Evolutionary conservation across 2,888 invertebrate genomes (phyloP).

Genomic region (Quadroppia sp.): DNA sequence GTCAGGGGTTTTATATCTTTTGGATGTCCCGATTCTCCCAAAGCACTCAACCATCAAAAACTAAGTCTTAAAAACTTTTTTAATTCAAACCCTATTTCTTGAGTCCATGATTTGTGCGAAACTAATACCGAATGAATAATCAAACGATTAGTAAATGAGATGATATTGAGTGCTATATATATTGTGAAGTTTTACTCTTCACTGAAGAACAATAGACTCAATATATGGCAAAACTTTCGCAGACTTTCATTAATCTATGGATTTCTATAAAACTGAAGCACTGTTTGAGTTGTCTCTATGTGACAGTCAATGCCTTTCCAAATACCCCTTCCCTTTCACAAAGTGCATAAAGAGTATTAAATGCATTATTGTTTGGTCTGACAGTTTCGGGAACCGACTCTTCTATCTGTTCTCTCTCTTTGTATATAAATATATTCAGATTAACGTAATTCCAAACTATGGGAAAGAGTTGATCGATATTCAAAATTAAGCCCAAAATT

Average conservation of each 20-base stretch:
- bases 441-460: constrained; percentile 17
- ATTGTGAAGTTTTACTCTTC: background rate
- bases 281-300: background rate
- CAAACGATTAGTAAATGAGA: constrained; percentile 26
- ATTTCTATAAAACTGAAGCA: background rate
- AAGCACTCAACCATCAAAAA: too few relatives aligned
- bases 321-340: constrained; percentile 24
- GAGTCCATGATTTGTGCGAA: background rate
- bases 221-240: background rate
- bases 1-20: too few relatives aligned
- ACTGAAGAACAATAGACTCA: background rate
- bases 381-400: background rate
- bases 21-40: too few relatives aligned
- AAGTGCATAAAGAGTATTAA: constrained; percentile 11
- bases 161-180: constrained; percentile 2
- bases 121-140: constrained; percentile 26
- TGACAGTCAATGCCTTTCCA: background rate
- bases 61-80: too few relatives aligned
- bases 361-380: constrained; percentile 11
- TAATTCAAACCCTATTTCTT: background rate
- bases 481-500: constrained; percentile 26
- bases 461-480: constrained; percentile 21
- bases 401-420: background rate
- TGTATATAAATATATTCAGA: too few relatives aligned
- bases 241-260: constrained; percentile 9